Percentiles rank a stretch among this genome's conserved stretches.
Evolutionary conservation across 2,113 vertebrate species (phyloP).

Genomic region (Neodon shergylaensis): DNA sequence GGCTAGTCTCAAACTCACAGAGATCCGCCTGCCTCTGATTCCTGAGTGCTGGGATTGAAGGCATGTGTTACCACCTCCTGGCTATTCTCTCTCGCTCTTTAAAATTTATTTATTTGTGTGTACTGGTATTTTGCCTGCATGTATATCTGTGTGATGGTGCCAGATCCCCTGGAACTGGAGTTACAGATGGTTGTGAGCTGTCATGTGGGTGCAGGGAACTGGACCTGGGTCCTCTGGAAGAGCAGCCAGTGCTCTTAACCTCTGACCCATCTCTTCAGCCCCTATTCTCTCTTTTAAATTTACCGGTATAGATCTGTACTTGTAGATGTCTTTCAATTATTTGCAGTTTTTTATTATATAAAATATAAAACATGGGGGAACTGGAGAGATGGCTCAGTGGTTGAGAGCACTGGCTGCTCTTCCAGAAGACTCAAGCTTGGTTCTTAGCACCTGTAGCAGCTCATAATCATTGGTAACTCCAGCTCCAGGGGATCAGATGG

Average conservation of each 20-base stretch:
- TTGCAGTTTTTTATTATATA: constrained; percentile 36
- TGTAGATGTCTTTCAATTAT: constrained; percentile 2
- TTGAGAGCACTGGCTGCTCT: not conserved
- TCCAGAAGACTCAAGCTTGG: not conserved
- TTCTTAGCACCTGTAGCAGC: not conserved
- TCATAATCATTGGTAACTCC: not conserved
- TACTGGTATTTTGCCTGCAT: too few species aligned
- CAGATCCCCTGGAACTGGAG: too few species aligned
- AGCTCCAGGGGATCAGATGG: not conserved
- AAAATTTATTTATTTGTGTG: too few species aligned
- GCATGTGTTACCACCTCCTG: not conserved
- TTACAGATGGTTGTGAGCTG: too few species aligned
- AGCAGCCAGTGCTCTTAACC: too few species aligned
- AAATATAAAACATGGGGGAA: not conserved
- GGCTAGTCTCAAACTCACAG: not conserved
- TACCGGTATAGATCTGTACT: not conserved
- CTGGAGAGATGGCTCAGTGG: not conserved
- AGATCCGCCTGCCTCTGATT: not conserved
- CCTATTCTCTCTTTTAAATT: not conserved
- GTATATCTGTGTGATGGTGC: too few species aligned
- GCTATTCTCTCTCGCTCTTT: not conserved
- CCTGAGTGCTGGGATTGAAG: not conserved
- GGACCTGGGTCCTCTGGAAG: too few species aligned
- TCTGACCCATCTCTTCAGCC: too few species aligned
- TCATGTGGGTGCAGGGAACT: too few species aligned